Evolutionary conservation across 2,888 invertebrate genomes (phyloP), one percentile per base, ranked within the genome.

Genomic region (Druceiella hillmani): DNA sequence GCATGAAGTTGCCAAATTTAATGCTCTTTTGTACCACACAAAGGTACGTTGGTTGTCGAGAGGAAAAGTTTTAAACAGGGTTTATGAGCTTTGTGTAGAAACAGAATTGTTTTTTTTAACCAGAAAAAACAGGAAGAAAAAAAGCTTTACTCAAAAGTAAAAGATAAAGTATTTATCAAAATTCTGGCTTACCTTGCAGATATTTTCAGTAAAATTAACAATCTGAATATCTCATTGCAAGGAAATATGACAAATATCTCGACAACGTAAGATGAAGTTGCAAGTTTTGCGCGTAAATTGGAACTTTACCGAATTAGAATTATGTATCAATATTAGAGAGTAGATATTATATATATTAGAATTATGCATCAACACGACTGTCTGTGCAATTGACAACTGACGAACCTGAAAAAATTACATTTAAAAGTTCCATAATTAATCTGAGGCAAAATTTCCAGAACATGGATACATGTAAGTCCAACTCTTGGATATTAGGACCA

Each of bases 231-330:
- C 10, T 38, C 44, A 26, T 10, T 40, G 29, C 43, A 40, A 40
- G 39, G 34, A 44, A 41, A 44, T 44, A 16, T 14, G 11, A 41
- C 36, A 16, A 42, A 42, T 17, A 44, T 38, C 40, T 40, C 41
- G 12, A 44, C 38, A 20, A n/a, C 12, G 35, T 41, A 40, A 26
- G 36, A 37, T 37, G 41, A 45, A 44, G 17, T 41, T 10, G 43
- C 39, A 15, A 43, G 45, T 49, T 45, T 48, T 49, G 3, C 44
- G 38, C 38, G 40, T 25, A 36, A 45, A 47, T 46, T 46, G 37
- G 42, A 44, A 50, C 47, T 49, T 47, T 50, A 45, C 45, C 43
- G 48, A 48, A 41, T 46, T 13, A 47, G 45, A 46, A 42, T 49
- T 2, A 49, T 49, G 45, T 46, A 38, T 44, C 44, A 15, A 49